Evolutionary conservation across 1,140 invertebrate genomes (phyloP).

Genomic region (Euura saliciscinereae): DNA sequence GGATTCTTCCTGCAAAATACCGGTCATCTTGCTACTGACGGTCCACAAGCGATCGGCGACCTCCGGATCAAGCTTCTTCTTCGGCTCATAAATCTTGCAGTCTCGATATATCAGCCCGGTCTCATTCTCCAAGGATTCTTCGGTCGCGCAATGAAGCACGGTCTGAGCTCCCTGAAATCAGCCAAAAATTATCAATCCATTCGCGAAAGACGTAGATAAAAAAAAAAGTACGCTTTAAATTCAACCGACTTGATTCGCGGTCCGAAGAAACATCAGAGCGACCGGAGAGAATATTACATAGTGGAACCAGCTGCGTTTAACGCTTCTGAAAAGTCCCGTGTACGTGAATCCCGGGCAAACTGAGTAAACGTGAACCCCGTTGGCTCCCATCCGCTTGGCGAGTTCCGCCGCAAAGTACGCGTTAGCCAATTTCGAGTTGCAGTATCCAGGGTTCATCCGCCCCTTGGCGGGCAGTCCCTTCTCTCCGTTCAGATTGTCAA

Average conservation of each 20-base stretch:
- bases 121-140: constrained; percentile 66
- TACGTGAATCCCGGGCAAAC: constrained; percentile 87
- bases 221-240: constrained; percentile 8
- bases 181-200: constrained; percentile 27
- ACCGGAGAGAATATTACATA: constrained; percentile 73
- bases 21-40: constrained; percentile 65
- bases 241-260: constrained; percentile 69
- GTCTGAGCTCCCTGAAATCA: constrained; percentile 75
- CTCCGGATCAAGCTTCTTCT: constrained; percentile 66
- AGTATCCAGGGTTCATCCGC: constrained; percentile 74
- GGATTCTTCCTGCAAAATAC: constrained; percentile 3
- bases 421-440: constrained; percentile 82
- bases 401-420: constrained; percentile 72
- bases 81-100: constrained; percentile 70
- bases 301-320: constrained; percentile 72
- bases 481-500: constrained; percentile 72
- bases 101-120: constrained; percentile 76
- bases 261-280: constrained; percentile 73
- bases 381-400: constrained; percentile 62
- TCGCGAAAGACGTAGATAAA: constrained; percentile 19
- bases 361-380: constrained; percentile 73
- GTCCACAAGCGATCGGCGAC: constrained; percentile 73
- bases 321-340: constrained; percentile 76
- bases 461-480: constrained; percentile 57
- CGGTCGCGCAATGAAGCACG: constrained; percentile 75